Base-by-base conservation (phyloP, 2,888 invertebrate genomes). In the Calameuta filiformis region DNA sequence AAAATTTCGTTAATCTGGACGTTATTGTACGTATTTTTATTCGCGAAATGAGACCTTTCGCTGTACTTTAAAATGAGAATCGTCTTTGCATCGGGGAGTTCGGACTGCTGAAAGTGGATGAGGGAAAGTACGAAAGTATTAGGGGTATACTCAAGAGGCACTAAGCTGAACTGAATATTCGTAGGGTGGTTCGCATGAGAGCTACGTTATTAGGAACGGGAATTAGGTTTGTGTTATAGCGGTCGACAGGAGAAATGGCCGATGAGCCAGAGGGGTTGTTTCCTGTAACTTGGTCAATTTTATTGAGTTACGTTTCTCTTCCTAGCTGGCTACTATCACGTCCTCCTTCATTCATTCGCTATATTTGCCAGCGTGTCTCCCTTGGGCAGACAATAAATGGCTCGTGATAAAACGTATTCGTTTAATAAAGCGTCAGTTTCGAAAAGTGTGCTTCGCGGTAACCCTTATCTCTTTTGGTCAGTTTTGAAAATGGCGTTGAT, bases 231-330 rank as follows among this genome's bases (percentile, higher is more conserved):
- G 82, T 77, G 12, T 40, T 15, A 15, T 40, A 15, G 40, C 76
- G 80, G 78, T 79, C 84, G 81, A 81, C 84, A 79, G 76, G 76
- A 74, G 11, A 69, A 77, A 77, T 40, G 78, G 33, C 68, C 80
- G 69, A 35, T 33, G 71, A 6, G 31, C 71, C 30, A 30, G 15
- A 71, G 31, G 75, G 82, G 68, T 82, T 80, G 80, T 79, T 40
- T 75, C 81, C 78, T 79, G 76, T 84, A 85, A 85, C 80, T 84
- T 75, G 82, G 83, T 83, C 82, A 83, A 83, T 83, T 85, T 85
- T 82, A 86, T 85, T 80, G 81, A 85, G 81, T 85, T 85, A 85
- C 81, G 73, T 40, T 35, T 56, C 78, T 71, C 33, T 30, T 71
- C n/a, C 12, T 71, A 33, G 15, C 15, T 31, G 31, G 80, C 75